These are phyloP conservation scores for Oncorhynchus clarkii DNA, from an alignment of 2,113 vertebrate genomes.

Conservation along the genomic window DNA sequence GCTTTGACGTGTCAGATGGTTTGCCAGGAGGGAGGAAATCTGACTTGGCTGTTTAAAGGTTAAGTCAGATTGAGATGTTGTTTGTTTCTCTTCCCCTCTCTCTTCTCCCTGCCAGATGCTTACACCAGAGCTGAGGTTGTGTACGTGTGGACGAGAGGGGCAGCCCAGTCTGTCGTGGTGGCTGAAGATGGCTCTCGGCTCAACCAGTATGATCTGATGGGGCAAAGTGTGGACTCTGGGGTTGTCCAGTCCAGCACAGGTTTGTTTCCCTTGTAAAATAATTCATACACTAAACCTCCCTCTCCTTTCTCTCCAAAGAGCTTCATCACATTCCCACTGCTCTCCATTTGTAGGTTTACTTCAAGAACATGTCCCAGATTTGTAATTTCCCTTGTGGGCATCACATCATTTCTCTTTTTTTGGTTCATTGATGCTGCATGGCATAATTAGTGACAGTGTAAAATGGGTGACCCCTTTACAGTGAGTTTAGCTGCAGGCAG, in stretches of 20 bases:
- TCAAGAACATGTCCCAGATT: conserved; percentile 56
- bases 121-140: conserved; percentile 96
- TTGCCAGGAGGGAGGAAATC: conserved; percentile 46
- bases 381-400: conserved; percentile 47
- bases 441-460: conserved; percentile 43
- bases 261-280: conserved; percentile 49
- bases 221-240: conserved; percentile 93
- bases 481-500: conserved; percentile 14
- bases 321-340: neutral
- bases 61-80: conserved; percentile 42
- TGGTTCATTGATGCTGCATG: conserved; percentile 45
- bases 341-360: conserved; percentile 27
- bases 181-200: conserved; percentile 95
- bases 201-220: conserved; percentile 96
- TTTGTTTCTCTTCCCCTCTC: conserved; percentile 28
- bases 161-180: conserved; percentile 92
- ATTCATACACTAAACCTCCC: too few relatives aligned
- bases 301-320: neutral
- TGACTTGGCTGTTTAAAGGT: conserved; percentile 63
- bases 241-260: conserved; percentile 98
- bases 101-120: conserved; percentile 77
- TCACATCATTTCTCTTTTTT: conserved; percentile 14
- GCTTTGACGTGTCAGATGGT: too few relatives aligned
- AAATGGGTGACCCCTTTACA: conserved; percentile 56
- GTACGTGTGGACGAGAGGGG: conserved; percentile 94